These are phyloP conservation scores for Yoshiicerus persimilis DNA, from an alignment of 1,140 invertebrate species.

Conservation along the genomic window DNA sequence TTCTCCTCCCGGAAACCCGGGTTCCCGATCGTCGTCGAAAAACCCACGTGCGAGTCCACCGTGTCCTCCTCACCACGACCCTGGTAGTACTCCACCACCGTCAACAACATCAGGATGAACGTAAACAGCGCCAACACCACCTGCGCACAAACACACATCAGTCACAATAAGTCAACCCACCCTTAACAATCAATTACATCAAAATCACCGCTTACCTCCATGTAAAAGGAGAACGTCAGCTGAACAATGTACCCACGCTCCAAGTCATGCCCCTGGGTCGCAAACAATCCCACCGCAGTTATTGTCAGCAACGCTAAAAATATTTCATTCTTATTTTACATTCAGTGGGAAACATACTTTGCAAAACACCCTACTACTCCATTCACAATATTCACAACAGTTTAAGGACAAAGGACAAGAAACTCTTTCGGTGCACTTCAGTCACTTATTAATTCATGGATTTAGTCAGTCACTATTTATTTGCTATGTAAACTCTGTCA, in stretches of 20 bases:
- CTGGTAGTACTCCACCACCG: constrained; percentile 35
- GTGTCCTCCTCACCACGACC: neutral
- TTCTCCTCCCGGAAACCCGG: constrained; percentile 41
- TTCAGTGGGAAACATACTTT: neutral
- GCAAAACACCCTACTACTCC: too few species aligned
- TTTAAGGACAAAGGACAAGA: too few species aligned
- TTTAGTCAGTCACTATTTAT: too few species aligned
- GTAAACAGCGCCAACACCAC: constrained; percentile 46
- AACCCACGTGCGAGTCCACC: neutral
- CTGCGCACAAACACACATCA: constrained; percentile 11
- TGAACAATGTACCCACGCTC: constrained; percentile 70
- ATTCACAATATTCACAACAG: too few species aligned
- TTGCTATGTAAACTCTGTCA: too few species aligned
- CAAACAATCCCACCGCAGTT: constrained; percentile 74
- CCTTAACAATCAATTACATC: neutral
- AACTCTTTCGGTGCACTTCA: too few species aligned
- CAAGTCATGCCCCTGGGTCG: constrained; percentile 75
- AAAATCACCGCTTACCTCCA: constrained; percentile 66
- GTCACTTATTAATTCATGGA: too few species aligned
- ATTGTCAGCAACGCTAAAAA: constrained; percentile 73
- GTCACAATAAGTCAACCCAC: neutral
- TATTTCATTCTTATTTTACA: neutral
- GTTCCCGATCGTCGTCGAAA: constrained; percentile 44
- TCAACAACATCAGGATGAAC: constrained; percentile 42
- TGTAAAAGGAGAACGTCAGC: constrained; percentile 78